These are phyloP conservation scores for Lamprologus lemairii DNA, from an alignment of 2,113 vertebrate species.

Conservation along the genomic window DNA sequence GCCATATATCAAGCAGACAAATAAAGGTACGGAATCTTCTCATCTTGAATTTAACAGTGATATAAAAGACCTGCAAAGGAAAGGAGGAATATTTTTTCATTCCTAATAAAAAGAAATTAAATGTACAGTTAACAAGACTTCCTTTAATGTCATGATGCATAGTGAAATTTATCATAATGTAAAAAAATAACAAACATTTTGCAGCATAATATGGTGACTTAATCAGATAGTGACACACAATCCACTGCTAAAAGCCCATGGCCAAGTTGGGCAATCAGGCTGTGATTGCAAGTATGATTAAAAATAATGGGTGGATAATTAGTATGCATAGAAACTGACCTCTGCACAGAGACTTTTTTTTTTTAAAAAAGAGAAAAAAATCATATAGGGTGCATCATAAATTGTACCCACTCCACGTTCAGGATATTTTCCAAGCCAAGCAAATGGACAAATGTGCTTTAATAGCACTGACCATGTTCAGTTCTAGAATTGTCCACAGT, in stretches of 20 bases:
- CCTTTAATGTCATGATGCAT: neutral
- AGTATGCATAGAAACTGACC: neutral
- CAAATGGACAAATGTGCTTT: neutral
- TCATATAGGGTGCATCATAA: neutral
- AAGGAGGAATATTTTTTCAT: neutral
- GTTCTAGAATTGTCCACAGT: neutral
- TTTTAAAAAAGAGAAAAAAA: neutral
- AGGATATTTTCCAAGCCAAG: neutral
- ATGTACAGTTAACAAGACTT: neutral
- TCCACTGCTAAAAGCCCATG: neutral
- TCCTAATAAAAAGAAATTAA: neutral
- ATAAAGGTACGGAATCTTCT: neutral
- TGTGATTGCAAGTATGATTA: constrained; percentile 13
- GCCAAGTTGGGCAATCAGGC: constrained; percentile 7
- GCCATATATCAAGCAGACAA: neutral
- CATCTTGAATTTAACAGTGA: neutral
- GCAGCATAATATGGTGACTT: neutral
- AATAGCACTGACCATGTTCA: neutral
- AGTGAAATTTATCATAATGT: neutral
- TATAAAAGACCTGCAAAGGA: neutral
- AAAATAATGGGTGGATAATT: constrained; percentile 5
- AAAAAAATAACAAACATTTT: neutral
- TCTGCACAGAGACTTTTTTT: neutral
- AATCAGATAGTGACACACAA: neutral
- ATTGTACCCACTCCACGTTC: neutral